phyloP scores from a whole-genome alignment of 2,113 vertebrate genomes.

The Tetrax tetrax region DNA sequence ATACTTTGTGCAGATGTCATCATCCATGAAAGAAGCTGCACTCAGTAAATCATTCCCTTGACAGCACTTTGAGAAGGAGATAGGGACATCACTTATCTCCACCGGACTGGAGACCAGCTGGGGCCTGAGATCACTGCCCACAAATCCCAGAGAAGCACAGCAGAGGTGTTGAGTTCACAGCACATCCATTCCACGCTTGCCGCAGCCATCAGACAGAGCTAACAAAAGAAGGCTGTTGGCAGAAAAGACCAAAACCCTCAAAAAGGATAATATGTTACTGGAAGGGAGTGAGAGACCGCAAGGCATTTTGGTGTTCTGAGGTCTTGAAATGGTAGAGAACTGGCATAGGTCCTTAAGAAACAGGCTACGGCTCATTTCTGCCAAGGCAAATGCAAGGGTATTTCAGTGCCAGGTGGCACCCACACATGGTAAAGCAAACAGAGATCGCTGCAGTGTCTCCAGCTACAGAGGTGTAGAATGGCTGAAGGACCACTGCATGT shows the following conservation, averaged over 20 bases:
- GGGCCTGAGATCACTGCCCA: constrained; percentile 1
- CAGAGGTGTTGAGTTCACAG: not conserved
- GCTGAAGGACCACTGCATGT: not conserved
- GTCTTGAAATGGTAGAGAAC: not conserved
- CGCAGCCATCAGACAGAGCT: not conserved
- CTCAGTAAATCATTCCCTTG: not conserved
- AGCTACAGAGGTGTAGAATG: not conserved
- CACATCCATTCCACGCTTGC: not conserved
- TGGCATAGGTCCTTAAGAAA: not conserved
- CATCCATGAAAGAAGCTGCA: not conserved
- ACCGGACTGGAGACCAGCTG: not conserved
- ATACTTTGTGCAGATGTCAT: not conserved
- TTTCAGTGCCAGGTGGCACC: not conserved
- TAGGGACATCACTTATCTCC: not conserved
- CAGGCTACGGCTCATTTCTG: not conserved
- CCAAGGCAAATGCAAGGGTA: fast-evolving
- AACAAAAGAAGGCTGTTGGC: not conserved
- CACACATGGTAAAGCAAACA: fast-evolving
- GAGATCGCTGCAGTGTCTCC: not conserved
- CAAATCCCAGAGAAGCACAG: not conserved
- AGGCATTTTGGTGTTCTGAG: not conserved
- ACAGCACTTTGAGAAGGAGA: not conserved
- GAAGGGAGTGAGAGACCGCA: not conserved
- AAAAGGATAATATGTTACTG: not conserved
- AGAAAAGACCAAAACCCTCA: not conserved